Evolutionary conservation across 2,888 invertebrate species (phyloP).

Genomic region (Molanna angustata): DNA sequence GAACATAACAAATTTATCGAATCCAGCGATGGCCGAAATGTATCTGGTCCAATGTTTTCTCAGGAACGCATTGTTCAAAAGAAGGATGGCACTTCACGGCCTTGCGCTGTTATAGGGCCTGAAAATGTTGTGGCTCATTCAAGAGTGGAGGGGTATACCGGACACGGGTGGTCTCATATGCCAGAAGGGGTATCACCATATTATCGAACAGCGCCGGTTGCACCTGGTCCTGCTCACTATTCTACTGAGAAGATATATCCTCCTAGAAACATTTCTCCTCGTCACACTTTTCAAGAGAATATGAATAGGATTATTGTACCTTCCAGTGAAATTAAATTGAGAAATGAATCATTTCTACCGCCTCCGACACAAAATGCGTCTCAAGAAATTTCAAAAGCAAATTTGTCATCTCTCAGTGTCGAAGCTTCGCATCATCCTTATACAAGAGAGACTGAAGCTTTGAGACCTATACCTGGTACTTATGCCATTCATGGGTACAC

Average conservation of each 20-base stretch:
- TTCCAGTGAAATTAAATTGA: constrained; percentile 34
- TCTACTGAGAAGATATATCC: constrained; percentile 10
- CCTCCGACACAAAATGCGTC: not conserved
- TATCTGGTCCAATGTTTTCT: not conserved
- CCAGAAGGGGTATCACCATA: constrained; percentile 3
- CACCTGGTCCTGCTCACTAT: constrained; percentile 7
- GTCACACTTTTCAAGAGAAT: constrained; percentile 56
- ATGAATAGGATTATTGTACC: constrained; percentile 53
- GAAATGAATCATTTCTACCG: constrained; percentile 6
- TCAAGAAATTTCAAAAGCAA: too few relatives aligned
- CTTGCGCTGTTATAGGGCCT: constrained; percentile 54
- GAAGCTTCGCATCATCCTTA: too few relatives aligned
- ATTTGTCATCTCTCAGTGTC: too few relatives aligned
- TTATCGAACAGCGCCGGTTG: constrained; percentile 10
- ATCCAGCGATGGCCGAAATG: constrained; percentile 1
- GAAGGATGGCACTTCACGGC: constrained; percentile 35
- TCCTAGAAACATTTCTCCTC: constrained; percentile 50
- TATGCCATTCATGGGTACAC: too few relatives aligned
- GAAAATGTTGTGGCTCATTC: constrained; percentile 44
- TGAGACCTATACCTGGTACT: too few relatives aligned
- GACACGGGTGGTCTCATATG: constrained; percentile 43
- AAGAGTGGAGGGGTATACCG: too few relatives aligned
- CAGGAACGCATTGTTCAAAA: constrained; percentile 1
- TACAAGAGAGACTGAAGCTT: too few relatives aligned
- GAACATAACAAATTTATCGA: constrained; percentile 15